Conservation (phyloP, 1,140 invertebrate genomes). For the Tetranychus urticae region DNA sequence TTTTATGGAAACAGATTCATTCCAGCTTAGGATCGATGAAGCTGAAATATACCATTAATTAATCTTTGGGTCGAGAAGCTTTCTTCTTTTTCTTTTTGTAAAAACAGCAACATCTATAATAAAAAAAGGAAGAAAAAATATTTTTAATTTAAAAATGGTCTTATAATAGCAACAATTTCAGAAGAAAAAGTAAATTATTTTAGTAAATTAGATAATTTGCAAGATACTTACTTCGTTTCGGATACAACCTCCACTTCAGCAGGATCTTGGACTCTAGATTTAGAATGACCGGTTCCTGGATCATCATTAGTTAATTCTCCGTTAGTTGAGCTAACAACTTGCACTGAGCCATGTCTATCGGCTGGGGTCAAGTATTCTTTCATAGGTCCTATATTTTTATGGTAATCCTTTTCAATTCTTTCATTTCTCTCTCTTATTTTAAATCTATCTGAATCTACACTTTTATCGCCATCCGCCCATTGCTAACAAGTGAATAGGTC, state of each 20-base stretch:
- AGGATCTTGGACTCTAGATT: conserved; percentile 75
- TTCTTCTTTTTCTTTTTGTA: conserved; percentile 12
- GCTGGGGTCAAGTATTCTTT: conserved; percentile 5
- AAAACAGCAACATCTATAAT: conserved; percentile 13
- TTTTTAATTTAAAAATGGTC: not conserved
- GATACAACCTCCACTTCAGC: conserved; percentile 62
- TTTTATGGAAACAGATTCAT: no score
- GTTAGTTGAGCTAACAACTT: conserved; percentile 93
- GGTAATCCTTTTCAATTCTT: not conserved
- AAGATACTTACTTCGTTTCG: conserved; percentile 26
- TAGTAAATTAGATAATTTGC: not conserved
- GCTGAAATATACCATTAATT: not conserved
- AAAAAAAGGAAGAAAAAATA: not conserved
- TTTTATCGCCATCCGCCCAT: not conserved
- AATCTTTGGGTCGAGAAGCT: not conserved
- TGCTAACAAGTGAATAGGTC: not conserved
- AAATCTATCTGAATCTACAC: conserved; percentile 2
- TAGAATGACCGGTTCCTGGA: conserved; percentile 80
- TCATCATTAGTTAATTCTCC: conserved; percentile 83
- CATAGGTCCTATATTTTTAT: not conserved
- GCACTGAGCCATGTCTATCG: conserved; percentile 21
- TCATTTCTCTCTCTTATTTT: not conserved
- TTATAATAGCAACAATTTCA: not conserved
- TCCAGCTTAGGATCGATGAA: not conserved
- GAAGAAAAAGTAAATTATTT: not conserved